Evolutionary conservation across 2,888 invertebrate genomes (phyloP).

Genomic region (Orchestes rusci): DNA sequence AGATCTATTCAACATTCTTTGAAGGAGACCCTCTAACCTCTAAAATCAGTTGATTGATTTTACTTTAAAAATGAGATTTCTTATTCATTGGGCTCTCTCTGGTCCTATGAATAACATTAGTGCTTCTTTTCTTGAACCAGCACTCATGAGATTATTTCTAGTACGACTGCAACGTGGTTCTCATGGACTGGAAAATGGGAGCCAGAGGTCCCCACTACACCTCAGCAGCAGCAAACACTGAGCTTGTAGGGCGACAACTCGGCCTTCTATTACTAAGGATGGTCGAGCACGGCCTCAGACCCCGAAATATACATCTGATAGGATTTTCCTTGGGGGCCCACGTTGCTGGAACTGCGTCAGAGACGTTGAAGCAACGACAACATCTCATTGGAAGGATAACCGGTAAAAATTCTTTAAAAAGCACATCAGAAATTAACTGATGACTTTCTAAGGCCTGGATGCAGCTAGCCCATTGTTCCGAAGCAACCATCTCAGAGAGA

Average conservation of each 20-base stretch:
- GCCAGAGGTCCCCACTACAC: conserved; percentile 51
- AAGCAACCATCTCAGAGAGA: conserved; percentile 48
- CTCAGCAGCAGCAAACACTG: conserved; percentile 53
- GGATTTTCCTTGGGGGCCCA: conserved; percentile 58
- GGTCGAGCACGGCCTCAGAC: conserved; percentile 44
- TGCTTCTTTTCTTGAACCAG: too few relatives aligned
- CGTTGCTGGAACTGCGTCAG: conserved; percentile 53
- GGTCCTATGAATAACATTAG: too few relatives aligned
- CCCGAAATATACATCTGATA: conserved; percentile 47
- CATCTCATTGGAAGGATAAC: conserved; percentile 52
- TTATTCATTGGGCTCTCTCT: too few relatives aligned
- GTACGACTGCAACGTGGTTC: conserved; percentile 50
- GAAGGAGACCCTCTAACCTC: too few relatives aligned
- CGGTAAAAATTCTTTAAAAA: too few relatives aligned
- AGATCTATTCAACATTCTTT: too few relatives aligned
- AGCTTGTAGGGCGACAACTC: conserved; percentile 52
- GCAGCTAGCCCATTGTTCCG: conserved; percentile 77
- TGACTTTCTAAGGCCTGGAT: conserved; percentile 57
- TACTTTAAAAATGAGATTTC: too few relatives aligned
- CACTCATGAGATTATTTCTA: too few relatives aligned
- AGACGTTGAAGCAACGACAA: conserved; percentile 45
- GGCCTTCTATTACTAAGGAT: conserved; percentile 48
- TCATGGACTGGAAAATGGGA: conserved; percentile 53
- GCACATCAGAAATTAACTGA: neutral
- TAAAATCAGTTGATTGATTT: too few relatives aligned